Percentiles rank a stretch among this genome's conserved stretches.
phyloP scores from a whole-genome alignment of 2,797 vertebrate genomes.

The Euphonia xanthogaster region DNA sequence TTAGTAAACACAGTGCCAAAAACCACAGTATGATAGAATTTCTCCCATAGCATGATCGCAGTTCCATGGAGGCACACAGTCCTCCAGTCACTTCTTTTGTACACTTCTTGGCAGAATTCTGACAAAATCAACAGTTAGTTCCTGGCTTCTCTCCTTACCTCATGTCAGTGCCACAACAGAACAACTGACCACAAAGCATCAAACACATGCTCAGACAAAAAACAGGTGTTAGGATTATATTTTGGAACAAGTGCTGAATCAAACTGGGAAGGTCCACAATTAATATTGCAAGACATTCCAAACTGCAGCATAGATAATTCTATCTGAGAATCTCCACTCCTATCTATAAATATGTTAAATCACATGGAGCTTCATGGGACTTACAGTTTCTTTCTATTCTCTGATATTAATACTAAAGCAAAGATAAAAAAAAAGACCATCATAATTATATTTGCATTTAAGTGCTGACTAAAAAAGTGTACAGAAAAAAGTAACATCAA shows the following conservation, averaged over 20 bases:
- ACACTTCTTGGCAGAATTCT: background rate
- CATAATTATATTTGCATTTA: background rate
- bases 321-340: background rate
- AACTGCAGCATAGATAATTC: background rate
- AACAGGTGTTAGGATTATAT: background rate
- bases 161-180: background rate
- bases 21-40: background rate
- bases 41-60: background rate
- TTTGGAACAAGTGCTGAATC: background rate
- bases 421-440: background rate
- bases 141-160: background rate
- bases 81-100: background rate
- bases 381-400: background rate
- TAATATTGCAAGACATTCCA: background rate
- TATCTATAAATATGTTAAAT: background rate
- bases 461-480: background rate
- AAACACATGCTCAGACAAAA: background rate
- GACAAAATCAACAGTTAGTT: background rate
- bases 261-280: accelerated
- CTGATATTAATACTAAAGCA: background rate
- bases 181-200: background rate
- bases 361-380: background rate
- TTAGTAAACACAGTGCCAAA: background rate
- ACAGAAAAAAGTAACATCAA: background rate
- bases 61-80: background rate